Percentiles rank a stretch among this genome's conserved stretches.
Evolutionary conservation across 2,797 vertebrate genomes (phyloP).

Genomic region (Helostoma temminkii): DNA sequence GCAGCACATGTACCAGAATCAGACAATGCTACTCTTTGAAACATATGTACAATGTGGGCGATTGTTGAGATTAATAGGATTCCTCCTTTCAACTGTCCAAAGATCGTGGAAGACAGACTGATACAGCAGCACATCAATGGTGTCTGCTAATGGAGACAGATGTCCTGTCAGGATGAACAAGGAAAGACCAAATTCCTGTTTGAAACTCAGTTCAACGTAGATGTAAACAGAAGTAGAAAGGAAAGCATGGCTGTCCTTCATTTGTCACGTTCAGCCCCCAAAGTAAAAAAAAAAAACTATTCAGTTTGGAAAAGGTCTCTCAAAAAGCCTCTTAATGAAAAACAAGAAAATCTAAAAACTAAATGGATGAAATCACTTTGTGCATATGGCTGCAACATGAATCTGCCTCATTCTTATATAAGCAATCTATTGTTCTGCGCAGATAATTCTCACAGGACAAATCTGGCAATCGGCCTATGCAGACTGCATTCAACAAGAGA

Average conservation of each 20-base stretch:
- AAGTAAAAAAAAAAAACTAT: background rate
- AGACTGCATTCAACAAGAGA: slow-evolving; percentile 38
- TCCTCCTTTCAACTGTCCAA: slow-evolving; percentile 34
- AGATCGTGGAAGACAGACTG: slow-evolving; percentile 38
- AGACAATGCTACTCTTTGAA: background rate
- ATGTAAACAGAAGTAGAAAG: slow-evolving; percentile 36
- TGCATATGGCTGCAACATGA: slow-evolving; percentile 31
- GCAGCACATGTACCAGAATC: slow-evolving; percentile 4
- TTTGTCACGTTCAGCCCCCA: slow-evolving; percentile 39
- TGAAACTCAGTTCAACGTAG: slow-evolving; percentile 44
- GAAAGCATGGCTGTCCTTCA: slow-evolving; percentile 23
- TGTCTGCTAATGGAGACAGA: slow-evolving; percentile 65
- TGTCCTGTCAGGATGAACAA: slow-evolving; percentile 60
- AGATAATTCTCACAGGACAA: slow-evolving; percentile 67
- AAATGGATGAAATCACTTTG: slow-evolving; percentile 8
- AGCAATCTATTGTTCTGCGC: slow-evolving; percentile 53
- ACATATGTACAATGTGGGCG: slow-evolving; percentile 9
- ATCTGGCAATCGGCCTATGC: slow-evolving; percentile 59
- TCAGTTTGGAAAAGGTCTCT: background rate
- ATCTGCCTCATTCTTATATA: slow-evolving; percentile 10
- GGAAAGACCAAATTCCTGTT: slow-evolving; percentile 26
- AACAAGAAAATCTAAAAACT: background rate
- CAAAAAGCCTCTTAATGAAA: slow-evolving; percentile 4
- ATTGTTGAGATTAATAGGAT: slow-evolving; percentile 33
- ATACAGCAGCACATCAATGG: slow-evolving; percentile 52